These are phyloP conservation scores for Typhlichthys eigenmanni DNA, from an alignment of 2,797 vertebrate species.

Conservation along the genomic window DNA sequence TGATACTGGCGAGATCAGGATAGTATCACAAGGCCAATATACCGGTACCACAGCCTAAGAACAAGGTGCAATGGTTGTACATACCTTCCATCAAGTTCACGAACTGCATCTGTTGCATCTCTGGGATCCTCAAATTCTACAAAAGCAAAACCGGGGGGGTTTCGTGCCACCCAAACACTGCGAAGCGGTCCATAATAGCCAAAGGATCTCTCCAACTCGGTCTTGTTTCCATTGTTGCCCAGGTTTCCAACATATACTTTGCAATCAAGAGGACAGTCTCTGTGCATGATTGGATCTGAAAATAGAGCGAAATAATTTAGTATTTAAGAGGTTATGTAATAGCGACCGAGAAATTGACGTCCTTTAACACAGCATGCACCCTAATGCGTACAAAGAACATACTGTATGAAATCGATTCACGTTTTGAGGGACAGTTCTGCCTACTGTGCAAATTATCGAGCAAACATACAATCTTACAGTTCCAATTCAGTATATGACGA, in stretches of 20 bases:
- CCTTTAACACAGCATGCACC: neutral
- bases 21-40: too few relatives aligned
- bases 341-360: neutral
- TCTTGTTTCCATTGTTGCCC: slow-evolving; percentile 98
- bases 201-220: slow-evolving; percentile 91
- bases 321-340: too few relatives aligned
- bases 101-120: slow-evolving; percentile 95
- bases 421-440: too few relatives aligned
- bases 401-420: too few relatives aligned
- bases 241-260: slow-evolving; percentile 98
- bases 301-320: neutral
- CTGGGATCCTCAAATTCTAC: slow-evolving; percentile 97
- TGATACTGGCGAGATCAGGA: too few relatives aligned
- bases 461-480: too few relatives aligned
- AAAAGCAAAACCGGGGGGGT: slow-evolving; percentile 96
- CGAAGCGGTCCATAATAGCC: slow-evolving; percentile 96
- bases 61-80: neutral
- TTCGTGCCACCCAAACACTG: slow-evolving; percentile 96
- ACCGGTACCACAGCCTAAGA: too few relatives aligned
- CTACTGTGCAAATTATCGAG: too few relatives aligned
- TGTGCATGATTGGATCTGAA: slow-evolving; percentile 78
- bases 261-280: slow-evolving; percentile 96
- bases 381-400: neutral
- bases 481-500: too few relatives aligned
- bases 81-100: slow-evolving; percentile 96